Percentiles rank a stretch among this genome's conserved stretches.
Evolutionary conservation across 1,140 invertebrate species (phyloP).

Genomic region (Aphelenchoides fujianensis): DNA sequence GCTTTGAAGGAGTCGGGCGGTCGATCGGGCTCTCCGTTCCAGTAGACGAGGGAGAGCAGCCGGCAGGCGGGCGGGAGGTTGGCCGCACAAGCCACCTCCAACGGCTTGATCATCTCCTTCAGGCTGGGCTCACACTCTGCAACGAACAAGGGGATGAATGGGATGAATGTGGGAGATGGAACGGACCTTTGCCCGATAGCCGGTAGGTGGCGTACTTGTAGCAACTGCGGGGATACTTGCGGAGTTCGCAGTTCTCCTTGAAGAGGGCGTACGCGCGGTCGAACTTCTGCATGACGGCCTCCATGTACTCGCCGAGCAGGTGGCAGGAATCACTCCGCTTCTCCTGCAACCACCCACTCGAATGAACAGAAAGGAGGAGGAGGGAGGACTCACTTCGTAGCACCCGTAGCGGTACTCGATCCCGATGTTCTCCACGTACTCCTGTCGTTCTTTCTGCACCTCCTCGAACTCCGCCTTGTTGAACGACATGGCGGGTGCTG

Average conservation of each 20-base stretch:
- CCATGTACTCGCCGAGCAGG: constrained; percentile 54
- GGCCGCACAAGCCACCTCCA: constrained; percentile 55
- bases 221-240: constrained; percentile 54
- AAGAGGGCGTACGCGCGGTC: constrained; percentile 46
- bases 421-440: constrained; percentile 60
- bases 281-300: constrained; percentile 53
- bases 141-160: constrained; percentile 25
- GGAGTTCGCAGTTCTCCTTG: constrained; percentile 50
- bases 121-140: constrained; percentile 47
- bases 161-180: neutral
- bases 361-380: too few relatives aligned
- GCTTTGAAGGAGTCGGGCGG: constrained; percentile 43
- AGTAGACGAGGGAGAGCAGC: constrained; percentile 47
- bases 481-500: constrained; percentile 21
- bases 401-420: constrained; percentile 60
- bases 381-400: constrained; percentile 49
- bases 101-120: constrained; percentile 40
- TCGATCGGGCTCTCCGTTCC: constrained; percentile 54
- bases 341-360: constrained; percentile 41
- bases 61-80: constrained; percentile 52
- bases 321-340: constrained; percentile 60
- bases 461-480: constrained; percentile 35
- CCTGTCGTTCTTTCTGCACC: constrained; percentile 47
- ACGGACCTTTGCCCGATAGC: constrained; percentile 45
- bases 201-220: constrained; percentile 56